These are phyloP conservation scores for Noctua comes DNA, from an alignment of 2,888 invertebrate genomes.

Conservation along the genomic window DNA sequence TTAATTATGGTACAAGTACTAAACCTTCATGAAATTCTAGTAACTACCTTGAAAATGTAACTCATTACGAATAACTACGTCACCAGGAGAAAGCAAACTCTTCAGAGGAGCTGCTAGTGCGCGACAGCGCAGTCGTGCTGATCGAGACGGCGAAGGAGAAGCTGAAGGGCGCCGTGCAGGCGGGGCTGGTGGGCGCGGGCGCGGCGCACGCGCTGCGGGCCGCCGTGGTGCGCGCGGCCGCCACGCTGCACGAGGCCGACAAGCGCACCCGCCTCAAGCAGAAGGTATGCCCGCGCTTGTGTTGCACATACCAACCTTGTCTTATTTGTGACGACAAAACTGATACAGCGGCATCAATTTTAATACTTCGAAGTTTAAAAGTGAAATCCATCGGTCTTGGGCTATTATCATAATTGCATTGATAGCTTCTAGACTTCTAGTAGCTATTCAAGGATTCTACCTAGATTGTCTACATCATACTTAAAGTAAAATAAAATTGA, in stretches of 20 bases:
- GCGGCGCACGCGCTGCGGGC: slow-evolving; percentile 94
- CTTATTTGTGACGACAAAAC: neutral
- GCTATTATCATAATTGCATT: neutral
- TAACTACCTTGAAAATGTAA: neutral
- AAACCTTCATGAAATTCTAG: neutral
- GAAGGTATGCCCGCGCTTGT: neutral
- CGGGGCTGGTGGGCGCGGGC: slow-evolving; percentile 90
- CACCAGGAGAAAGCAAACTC: slow-evolving; percentile 91
- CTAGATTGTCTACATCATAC: neutral
- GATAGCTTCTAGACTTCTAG: neutral
- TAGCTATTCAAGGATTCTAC: neutral
- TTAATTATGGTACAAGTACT: neutral
- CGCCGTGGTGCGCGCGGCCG: slow-evolving; percentile 94
- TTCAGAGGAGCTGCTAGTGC: slow-evolving; percentile 93
- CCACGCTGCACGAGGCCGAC: slow-evolving; percentile 92
- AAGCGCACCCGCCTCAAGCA: slow-evolving; percentile 65
- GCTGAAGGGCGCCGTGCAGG: slow-evolving; percentile 94
- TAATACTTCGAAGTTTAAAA: neutral
- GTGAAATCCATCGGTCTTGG: neutral
- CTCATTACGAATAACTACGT: neutral
- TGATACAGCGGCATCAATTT: neutral
- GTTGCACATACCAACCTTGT: too few species aligned
- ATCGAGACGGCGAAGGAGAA: slow-evolving; percentile 97
- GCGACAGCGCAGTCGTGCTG: slow-evolving; percentile 93
- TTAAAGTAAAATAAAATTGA: neutral